phyloP scores from a whole-genome alignment of 2,888 invertebrate genomes.

The Lepidochitona cinerea region DNA sequence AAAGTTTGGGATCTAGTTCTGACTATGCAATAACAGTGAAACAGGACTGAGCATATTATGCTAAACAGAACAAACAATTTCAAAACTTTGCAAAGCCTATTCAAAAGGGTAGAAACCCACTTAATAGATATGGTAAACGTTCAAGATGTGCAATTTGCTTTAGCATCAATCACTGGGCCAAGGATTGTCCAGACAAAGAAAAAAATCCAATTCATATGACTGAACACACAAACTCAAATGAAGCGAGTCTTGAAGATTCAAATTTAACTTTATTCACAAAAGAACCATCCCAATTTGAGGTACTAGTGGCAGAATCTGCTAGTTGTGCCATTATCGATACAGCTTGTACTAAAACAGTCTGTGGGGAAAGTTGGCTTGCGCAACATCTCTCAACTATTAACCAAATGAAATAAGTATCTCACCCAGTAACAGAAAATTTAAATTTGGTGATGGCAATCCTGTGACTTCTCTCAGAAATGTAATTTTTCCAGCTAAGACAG shows the following conservation, averaged over 20 bases:
- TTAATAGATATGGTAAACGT: not conserved
- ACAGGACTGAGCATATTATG: not conserved
- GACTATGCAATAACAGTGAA: not conserved
- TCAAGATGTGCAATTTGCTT: not conserved
- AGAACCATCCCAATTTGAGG: too few species aligned
- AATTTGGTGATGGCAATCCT: constrained; percentile 2
- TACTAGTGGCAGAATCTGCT: too few species aligned
- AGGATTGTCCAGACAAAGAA: not conserved
- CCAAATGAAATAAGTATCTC: not conserved
- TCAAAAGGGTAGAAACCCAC: too few species aligned
- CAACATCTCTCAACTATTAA: not conserved
- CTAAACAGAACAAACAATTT: not conserved
- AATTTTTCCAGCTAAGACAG: not conserved
- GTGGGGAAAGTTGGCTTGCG: not conserved
- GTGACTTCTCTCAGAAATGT: not conserved
- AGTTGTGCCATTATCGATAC: too few species aligned
- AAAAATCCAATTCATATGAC: not conserved
- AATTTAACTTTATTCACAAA: too few species aligned
- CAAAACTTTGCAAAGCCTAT: too few species aligned
- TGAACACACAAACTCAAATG: not conserved
- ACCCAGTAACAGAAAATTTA: not conserved
- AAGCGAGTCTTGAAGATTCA: not conserved
- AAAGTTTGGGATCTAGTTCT: not conserved
- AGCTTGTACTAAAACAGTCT: too few species aligned
- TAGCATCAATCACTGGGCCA: too few species aligned